Evolutionary conservation across 2,888 invertebrate genomes (phyloP), one percentile per base, ranked within the genome.

Genomic region (Megamerina dolium): DNA sequence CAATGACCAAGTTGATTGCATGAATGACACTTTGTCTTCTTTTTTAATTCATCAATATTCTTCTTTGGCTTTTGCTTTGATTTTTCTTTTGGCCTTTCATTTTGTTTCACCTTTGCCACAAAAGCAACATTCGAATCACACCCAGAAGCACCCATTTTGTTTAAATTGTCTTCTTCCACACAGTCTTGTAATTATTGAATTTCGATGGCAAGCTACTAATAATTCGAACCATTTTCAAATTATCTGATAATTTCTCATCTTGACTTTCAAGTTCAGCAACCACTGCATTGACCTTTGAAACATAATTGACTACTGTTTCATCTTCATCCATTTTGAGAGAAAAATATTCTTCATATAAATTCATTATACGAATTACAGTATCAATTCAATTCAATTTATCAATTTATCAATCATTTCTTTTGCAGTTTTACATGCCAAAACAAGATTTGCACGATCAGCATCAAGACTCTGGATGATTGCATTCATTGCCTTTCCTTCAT

Each of bases 111-210:
- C 16, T 34, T 34, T 8, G 34, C 19, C 10, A 13, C 18, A 34
- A 34, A 34, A 9, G 14, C 30, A 36, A 31, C 23, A 42, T 29
- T 14, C 12, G 19, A 9, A 39, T 20, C 23, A 43, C 23, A 3
- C 43, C 26, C 12, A 30, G 44, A 5, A 46, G 21, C 40, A 46
- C 37, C 4, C 40, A 35, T 19, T 44, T 43, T 19, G 39, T 32
- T 43, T 49, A 41, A 37, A 44, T 49, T 20, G 39, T 41, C 20
- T 47, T 48, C 23, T 50, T 48, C 45, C 48, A 50, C 19, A 48
- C 46, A 5, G 46, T 48, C 20, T 43, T 34, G 31, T 40, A 50
- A 43, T 50, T 40, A 8, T 32, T 29, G 29, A 45, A 50, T 29
- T 38, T 50, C 14, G 43, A 23, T 35, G 45, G 6, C 27, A 50